Percentiles rank a stretch among this genome's conserved stretches.
phyloP scores from a whole-genome alignment of 2,113 vertebrate species.

The Plecotus auritus region DNA sequence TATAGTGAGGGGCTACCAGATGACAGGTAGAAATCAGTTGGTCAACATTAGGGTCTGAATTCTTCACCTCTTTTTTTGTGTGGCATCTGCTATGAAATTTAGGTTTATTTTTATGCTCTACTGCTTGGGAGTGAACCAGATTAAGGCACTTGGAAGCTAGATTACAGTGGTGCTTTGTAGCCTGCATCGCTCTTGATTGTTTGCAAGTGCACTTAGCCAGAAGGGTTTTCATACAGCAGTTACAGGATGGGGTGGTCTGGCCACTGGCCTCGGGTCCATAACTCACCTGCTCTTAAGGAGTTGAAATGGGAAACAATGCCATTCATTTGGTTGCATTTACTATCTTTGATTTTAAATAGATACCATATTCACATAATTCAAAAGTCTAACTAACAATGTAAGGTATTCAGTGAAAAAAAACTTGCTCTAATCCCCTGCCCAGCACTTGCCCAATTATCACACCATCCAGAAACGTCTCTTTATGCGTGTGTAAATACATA shows the following conservation, averaged over 20 bases:
- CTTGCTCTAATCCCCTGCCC: not conserved
- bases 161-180: not conserved
- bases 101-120: not conserved
- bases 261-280: not conserved
- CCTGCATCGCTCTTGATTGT: not conserved
- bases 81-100: not conserved
- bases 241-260: not conserved
- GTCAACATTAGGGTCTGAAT: not conserved
- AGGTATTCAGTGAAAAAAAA: not conserved
- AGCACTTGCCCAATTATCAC: not conserved
- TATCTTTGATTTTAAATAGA: not conserved
- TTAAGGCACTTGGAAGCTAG: not conserved
- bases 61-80: not conserved
- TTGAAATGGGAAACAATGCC: not conserved
- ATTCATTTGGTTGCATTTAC: not conserved
- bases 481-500: not conserved
- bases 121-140: not conserved
- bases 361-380: not conserved
- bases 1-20: not conserved
- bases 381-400: not conserved
- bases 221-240: not conserved
- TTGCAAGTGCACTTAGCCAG: not conserved
- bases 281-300: not conserved
- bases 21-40: not conserved
- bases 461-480: not conserved